Base-by-base conservation (phyloP, 2,113 vertebrate species). In the Lethenteron camtschaticum region DNA sequence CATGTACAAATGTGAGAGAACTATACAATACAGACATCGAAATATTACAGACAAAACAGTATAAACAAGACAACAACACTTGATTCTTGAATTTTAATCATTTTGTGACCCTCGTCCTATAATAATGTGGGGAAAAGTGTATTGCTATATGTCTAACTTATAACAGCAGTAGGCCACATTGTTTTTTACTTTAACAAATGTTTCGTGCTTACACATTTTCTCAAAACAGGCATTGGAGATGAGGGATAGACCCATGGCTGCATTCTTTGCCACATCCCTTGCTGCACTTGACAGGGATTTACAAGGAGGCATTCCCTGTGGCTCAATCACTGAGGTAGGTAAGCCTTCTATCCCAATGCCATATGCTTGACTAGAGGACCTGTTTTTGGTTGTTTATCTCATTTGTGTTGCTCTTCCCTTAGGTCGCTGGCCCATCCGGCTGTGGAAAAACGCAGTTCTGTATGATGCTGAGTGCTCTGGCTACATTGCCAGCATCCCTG, bases 361-460 rank as follows among this genome's bases (percentile, higher is more conserved):
- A 55, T 18, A 55, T 13, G 63, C 24, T 12, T 71, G 9, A 68
- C 10, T 56, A 16, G 59, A 18, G 24, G 57, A 24, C 11, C n/a
- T 69, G 56, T 11, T 57, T n/a, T n/a, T 11, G 14, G 55, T 20
- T 57, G 57, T 24, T 69, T 24, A 20, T 24, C 58, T 4, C 14
- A 57, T 16, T 59, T 14, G 9, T 56, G 10, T 68, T 55, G 68
- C 74, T 12, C 75, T 58, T 70, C 56, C 74, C 78, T 56, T 71
- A 88, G 85, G 75, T 88, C 76, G 82, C 85, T 12, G 83, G 86
- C 57, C 86, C 85, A n/a, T 82, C 86, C 20, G 86, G 85, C 72
- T 87, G 84, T 79, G 86, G 86, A 24, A 88, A 88, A 79, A 87
- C 82, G 73, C 86, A 88, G 1, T 80, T 88, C 76, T 88, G 86